Base-by-base conservation (phyloP, 2,113 vertebrate genomes). In the Orycteropus afer region DNA sequence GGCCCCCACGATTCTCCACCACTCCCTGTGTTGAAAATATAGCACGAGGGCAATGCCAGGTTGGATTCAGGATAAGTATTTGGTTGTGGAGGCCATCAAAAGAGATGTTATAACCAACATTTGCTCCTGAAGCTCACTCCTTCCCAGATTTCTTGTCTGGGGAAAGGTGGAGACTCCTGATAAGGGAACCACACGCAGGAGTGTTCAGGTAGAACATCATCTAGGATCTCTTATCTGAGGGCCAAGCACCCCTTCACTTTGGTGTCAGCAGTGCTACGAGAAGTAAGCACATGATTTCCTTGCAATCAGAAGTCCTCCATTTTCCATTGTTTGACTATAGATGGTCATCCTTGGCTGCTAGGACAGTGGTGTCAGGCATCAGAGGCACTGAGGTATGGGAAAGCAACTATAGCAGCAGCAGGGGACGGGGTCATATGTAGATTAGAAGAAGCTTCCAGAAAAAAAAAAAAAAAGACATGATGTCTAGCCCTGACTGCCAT, bases 131-230 rank as follows among this genome's bases (percentile, higher is more conserved):
- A 85, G 40, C 18, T 65, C 49, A 87, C 22, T 59, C 27, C 55
- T 37, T 83, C 55, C 84, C 49, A 71, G 53, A 81, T 71, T 76
- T 84, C 57, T 17, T 94, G 37, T 40, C 57, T 94, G 42, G 91
- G 81, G 12, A 76, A 93, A 74, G n/a, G 34, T 63, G 22, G 14
- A 10, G 4, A 80, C 8, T 76, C 42, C 14, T 65, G 27, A 29
- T 27, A 81, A 6, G 4, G 29, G 49, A 79, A 92, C 67, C 32
- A 77, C 34, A 80, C 12, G 37, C n/a, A 69, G 63, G 77, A 71
- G 15, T 87, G 55, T 45, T 79, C 18, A 34, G 27, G 7, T 23
- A 61, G 27, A 45, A 42, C 73, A 87, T 61, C 25, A 11, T 79
- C 78, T 69, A 78, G 32, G 57, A 13, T 86, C 8, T 83, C 85